Evolutionary conservation across 2,797 vertebrate genomes (phyloP), one percentile per base, ranked within the genome.

Genomic region (Agapornis canus): DNA sequence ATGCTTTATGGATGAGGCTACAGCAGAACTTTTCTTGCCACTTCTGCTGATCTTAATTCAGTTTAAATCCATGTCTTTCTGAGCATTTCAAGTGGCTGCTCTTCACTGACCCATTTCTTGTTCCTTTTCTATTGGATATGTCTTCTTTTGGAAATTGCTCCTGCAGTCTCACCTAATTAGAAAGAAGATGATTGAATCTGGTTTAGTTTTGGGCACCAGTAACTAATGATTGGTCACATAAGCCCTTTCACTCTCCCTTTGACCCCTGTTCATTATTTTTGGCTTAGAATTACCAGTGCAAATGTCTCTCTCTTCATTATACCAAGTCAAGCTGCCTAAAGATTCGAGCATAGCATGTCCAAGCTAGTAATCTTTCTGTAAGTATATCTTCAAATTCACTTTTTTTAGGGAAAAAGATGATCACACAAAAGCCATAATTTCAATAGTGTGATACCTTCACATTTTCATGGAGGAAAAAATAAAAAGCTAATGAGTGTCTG

Each of bases 21-120:
- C 26, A 65, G 20, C 22, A 69, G 25, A 61, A 52, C 31, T 64
- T 71, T 71, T 66, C 43, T 82, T 85, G 71, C 13, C 52, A 31
- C 60, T 91, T 92, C 26, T 86, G 23, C n/a, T 93, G 82, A 91
- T 89, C 79, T 64, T 92, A 90, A 72, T 92, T 86, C 59, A 86
- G 25, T 57, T 84, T 51, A 82, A 85, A 70, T 66, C 43, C 32
- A 40, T 48, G 43, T 77, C 22, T 60, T 77, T 48, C 18, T 82
- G 64, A 80, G 40, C 9, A 16, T 70, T 93, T 92, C 48, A 73
- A 89, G 56, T 57, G 40, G 32, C 18, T 77, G 60, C 64, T 89
- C 81, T 66, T 70, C 48, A 39, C 20, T 45, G 43, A 66, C 52
- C 32, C 39, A 10, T 78, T 83, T 85, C 57, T 75, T 77, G 45